These are phyloP conservation scores for Liolophura sinensis DNA, from an alignment of 1,140 invertebrate species.

Conservation along the genomic window DNA sequence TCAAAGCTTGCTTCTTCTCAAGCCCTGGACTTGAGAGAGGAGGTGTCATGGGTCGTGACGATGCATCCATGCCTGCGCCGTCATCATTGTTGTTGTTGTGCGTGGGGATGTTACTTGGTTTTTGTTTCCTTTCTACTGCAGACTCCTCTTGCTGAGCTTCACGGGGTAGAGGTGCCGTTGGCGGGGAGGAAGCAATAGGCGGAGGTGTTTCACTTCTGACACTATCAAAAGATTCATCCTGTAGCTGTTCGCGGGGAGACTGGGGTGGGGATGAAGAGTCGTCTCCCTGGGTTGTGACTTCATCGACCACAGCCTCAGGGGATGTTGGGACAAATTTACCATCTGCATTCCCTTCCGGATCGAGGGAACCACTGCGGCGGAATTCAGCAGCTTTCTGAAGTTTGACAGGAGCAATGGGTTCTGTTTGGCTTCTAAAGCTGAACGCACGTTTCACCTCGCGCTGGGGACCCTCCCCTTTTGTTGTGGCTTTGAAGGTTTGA, in stretches of 20 bases:
- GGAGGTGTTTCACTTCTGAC: constrained; percentile 23
- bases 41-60: too few species aligned
- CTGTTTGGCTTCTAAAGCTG: constrained; percentile 38
- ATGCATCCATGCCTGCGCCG: background rate
- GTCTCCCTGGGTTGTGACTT: too few species aligned
- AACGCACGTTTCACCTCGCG: constrained; percentile 39
- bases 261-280: too few species aligned
- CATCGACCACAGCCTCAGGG: too few species aligned
- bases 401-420: constrained; percentile 27
- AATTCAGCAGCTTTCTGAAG: constrained; percentile 47
- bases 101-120: constrained; percentile 8
- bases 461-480: constrained; percentile 12
- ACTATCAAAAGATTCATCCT: too few species aligned
- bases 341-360: too few species aligned
- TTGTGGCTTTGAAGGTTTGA: constrained; percentile 41
- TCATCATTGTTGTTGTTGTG: background rate
- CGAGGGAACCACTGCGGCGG: constrained; percentile 12
- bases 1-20: too few species aligned
- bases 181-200: constrained; percentile 12
- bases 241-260: too few species aligned
- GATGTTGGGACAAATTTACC: too few species aligned
- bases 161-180: constrained; percentile 4
- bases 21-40: too few species aligned
- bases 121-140: constrained; percentile 4
- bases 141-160: constrained; percentile 6